A percentile compares a stretch with the other conserved stretches of the same genome.
phyloP scores from a whole-genome alignment of 2,888 invertebrate species.

The Sphaerophoria rueppellii region DNA sequence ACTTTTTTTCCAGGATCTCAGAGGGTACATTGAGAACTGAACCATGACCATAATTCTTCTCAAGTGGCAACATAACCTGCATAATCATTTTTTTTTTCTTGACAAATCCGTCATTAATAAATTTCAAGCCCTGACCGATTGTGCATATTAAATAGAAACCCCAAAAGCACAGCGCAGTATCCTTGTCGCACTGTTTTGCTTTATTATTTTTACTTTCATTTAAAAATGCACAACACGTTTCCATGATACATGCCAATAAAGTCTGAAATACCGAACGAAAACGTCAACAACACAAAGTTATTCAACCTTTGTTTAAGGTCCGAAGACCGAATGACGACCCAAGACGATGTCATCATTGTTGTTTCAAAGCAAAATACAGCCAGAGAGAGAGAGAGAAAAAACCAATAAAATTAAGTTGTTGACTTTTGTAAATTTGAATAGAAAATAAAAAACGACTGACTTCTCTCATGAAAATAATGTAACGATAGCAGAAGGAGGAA shows the following conservation, averaged over 20 bases:
- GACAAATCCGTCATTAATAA: background rate
- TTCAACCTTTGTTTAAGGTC: slow-evolving; percentile 47
- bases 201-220: background rate
- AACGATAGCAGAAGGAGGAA: background rate
- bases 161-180: background rate
- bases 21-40: too few species aligned
- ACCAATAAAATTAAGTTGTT: too few species aligned
- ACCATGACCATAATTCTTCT: too few species aligned
- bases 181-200: too few species aligned
- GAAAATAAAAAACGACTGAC: background rate
- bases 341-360: too few species aligned
- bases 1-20: too few species aligned
- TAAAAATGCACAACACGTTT: slow-evolving; percentile 62
- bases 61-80: too few species aligned
- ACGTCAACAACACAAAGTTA: slow-evolving; percentile 46
- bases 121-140: background rate
- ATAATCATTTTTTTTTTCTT: background rate
- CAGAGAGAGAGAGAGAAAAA: too few species aligned
- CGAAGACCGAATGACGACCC: background rate
- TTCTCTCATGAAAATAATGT: slow-evolving; percentile 7
- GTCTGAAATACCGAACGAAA: slow-evolving; percentile 30
- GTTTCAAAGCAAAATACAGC: too few species aligned
- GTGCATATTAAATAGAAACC: slow-evolving; percentile 2
- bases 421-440: background rate
- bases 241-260: slow-evolving; percentile 69